Base-by-base conservation (phyloP, 30 jellyfish, hydroid and myxozoan species). In the Turritopsis rubra region DNA sequence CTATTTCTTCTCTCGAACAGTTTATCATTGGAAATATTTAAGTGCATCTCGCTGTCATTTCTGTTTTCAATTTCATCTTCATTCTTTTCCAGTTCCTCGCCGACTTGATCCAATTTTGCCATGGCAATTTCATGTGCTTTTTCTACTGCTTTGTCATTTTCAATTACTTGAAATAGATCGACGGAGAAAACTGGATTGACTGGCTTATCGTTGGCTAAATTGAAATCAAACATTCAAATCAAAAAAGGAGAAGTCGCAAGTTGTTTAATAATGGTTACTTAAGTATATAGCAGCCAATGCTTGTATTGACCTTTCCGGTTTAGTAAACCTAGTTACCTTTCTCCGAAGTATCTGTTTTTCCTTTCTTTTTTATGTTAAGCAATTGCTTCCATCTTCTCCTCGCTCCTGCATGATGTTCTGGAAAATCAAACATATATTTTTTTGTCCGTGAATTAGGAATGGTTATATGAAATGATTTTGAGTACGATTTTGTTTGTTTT, bases 351-450 rank as follows among this genome's bases (percentile, higher is more conserved):
- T 82, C 87, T 21, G 66, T 18, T 85, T 85, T 90, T 81, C 79
- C 92, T 65, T 90, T 90, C 74, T 83, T 76, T 71, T 92, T 86
- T 52, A 85, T 81, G 75, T 82, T 84, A 66, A 89, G 79, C 28
- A 89, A 65, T 52, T 85, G 94, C 83, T 90, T 90, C 97, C 97
- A 90, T 13, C 95, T 86, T 75, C 97, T 82, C 70, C 97, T 85
- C 9, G 90, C 94, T 1, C 92, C 88, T 23, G 84, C 88, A n/a
- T 71, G 82, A 41, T 30, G 70, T 18, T 82, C 85, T 82, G 19
- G 25, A 29, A n/a, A 60, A 65, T 13, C 60, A 41, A 41, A 41
- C 60, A 41, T 3, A 41, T 41, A 3, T 13, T 13, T 41, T 41
- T 41, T 41, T 41, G 60, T 41, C 60, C 13, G 60, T 13, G 9